phyloP scores from a whole-genome alignment of 2,888 invertebrate species.

The Dasysyrphus albostriatus region DNA sequence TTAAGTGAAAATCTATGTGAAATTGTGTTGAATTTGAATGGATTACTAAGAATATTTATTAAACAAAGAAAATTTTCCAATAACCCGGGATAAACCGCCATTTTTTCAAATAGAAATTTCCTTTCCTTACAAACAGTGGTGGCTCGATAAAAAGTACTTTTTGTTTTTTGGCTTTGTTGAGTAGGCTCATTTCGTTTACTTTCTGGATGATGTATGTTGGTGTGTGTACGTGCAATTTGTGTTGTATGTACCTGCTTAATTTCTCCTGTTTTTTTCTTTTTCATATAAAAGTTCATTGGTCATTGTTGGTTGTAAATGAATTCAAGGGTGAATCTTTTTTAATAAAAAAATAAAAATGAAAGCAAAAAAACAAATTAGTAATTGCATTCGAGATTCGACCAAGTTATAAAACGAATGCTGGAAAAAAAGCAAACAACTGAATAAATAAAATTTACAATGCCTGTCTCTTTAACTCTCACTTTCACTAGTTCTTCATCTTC shows the following conservation, averaged over 20 bases:
- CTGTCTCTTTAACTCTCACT: background rate
- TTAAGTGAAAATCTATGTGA: background rate
- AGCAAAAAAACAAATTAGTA: background rate
- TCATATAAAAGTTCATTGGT: background rate
- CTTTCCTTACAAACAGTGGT: constrained; percentile 53
- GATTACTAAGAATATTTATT: background rate
- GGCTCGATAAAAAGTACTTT: constrained; percentile 29
- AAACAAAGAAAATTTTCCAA: constrained; percentile 28
- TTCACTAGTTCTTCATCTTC: background rate
- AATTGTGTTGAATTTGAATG: background rate
- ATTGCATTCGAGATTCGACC: background rate
- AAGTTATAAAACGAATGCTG: background rate
- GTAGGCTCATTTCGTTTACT: constrained; percentile 6
- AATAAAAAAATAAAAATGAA: background rate
- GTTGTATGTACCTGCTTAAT: background rate
- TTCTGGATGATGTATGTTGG: background rate
- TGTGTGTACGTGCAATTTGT: background rate
- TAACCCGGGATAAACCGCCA: constrained; percentile 59
- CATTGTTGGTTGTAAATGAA: background rate
- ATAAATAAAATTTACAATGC: background rate
- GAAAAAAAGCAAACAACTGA: background rate
- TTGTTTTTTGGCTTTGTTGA: background rate
- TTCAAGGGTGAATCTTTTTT: constrained; percentile 14
- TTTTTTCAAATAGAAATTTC: constrained; percentile 61
- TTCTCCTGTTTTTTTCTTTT: constrained; percentile 5